Conservation (phyloP, 2,888 invertebrate genomes). For the Folsomia manolachei region DNA sequence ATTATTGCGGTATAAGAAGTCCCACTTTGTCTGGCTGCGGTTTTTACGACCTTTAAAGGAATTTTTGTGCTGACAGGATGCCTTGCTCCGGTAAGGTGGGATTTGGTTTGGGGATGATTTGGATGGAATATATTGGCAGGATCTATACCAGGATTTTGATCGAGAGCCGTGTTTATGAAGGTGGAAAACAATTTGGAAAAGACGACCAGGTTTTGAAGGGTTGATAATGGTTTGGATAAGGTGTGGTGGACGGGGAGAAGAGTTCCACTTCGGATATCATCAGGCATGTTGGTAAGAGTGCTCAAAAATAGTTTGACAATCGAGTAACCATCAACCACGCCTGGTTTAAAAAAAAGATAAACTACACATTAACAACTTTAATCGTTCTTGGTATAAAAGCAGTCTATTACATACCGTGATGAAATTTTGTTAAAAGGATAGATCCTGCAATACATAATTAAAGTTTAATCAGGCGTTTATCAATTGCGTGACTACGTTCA, state of each 20-base stretch:
- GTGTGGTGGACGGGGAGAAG: neutral
- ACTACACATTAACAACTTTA: too few relatives aligned
- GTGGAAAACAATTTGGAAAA: neutral
- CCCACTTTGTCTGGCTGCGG: neutral
- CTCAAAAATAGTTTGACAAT: neutral
- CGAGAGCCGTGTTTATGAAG: neutral
- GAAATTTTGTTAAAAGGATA: neutral
- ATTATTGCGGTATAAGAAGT: neutral
- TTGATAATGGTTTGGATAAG: neutral
- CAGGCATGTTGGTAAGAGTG: neutral
- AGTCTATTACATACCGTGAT: too few relatives aligned
- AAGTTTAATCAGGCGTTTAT: neutral
- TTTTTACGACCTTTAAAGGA: neutral
- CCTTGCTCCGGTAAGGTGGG: neutral
- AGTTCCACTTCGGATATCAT: neutral
- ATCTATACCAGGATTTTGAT: neutral
- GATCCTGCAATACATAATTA: neutral
- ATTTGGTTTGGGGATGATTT: neutral
- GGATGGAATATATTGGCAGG: slow-evolving; percentile 14
- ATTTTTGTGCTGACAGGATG: neutral
- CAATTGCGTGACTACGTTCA: too few relatives aligned
- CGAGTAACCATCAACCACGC: slow-evolving; percentile 5
- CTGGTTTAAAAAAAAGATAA: too few relatives aligned
- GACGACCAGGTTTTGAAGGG: neutral
- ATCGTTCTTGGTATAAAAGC: too few relatives aligned